Conservation (phyloP, 2,888 invertebrate genomes). For the Pseudococcus jackbeardsleyi region DNA sequence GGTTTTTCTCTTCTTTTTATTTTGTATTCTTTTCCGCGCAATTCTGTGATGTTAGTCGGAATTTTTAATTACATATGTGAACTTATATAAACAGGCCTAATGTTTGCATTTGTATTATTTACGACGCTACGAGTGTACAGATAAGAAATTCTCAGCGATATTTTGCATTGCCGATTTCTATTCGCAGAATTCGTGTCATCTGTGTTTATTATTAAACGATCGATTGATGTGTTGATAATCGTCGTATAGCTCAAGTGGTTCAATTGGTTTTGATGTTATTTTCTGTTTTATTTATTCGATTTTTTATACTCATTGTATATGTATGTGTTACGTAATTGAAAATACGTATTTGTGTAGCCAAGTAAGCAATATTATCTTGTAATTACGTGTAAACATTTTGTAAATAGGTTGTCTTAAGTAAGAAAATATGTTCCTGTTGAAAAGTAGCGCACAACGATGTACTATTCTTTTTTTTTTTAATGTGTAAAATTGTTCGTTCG, state of each 20-base stretch:
- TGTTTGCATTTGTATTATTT: constrained; percentile 53
- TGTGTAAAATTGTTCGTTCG: constrained; percentile 37
- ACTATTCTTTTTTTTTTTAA: not conserved
- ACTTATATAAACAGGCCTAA: constrained; percentile 46
- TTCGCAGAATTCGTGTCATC: constrained; percentile 18
- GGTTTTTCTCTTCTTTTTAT: not conserved
- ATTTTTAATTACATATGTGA: constrained; percentile 13
- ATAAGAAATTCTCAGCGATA: not conserved
- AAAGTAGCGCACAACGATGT: constrained; percentile 45
- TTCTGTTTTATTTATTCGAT: not conserved
- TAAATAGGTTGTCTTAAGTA: constrained; percentile 39
- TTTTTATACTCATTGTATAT: constrained; percentile 6
- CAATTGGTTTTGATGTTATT: not conserved
- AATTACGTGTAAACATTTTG: constrained; percentile 33
- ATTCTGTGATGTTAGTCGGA: constrained; percentile 56
- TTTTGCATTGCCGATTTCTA: not conserved
- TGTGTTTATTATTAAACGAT: not conserved
- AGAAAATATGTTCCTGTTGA: constrained; percentile 52
- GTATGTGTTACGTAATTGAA: not conserved
- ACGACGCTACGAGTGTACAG: constrained; percentile 15
- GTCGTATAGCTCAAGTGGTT: constrained; percentile 19
- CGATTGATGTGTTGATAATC: not conserved
- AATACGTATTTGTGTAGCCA: not conserved
- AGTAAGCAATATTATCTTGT: constrained; percentile 49
- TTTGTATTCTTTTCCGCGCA: constrained; percentile 17